phyloP scores from a whole-genome alignment of 2,797 vertebrate species.

The Amblyraja radiata region DNA sequence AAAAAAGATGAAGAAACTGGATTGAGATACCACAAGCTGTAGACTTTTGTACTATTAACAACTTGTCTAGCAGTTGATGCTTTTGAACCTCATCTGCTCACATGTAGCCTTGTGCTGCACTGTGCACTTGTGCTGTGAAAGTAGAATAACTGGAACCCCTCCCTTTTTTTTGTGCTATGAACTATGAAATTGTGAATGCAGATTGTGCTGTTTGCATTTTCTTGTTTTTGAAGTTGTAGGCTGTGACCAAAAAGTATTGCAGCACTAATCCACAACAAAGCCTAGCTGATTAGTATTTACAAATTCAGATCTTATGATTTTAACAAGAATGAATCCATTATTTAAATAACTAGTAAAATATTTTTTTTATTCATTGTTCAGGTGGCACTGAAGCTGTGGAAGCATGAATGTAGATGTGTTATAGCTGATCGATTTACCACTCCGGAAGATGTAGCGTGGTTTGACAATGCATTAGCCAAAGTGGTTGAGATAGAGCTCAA shows the following conservation, averaged over 20 bases:
- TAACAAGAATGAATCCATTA: not conserved
- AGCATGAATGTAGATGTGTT: slow-evolving; percentile 87
- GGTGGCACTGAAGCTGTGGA: slow-evolving; percentile 80
- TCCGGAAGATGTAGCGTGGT: slow-evolving; percentile 76
- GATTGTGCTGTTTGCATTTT: not conserved
- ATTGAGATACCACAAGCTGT: not conserved
- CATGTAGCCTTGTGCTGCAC: not conserved
- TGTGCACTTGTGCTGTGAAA: not conserved
- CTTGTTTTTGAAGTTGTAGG: not conserved
- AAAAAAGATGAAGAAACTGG: not conserved
- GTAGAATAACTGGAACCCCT: not conserved
- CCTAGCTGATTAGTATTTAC: not conserved
- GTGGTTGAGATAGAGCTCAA: slow-evolving; percentile 67
- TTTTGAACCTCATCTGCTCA: not conserved
- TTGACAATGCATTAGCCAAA: slow-evolving; percentile 64
- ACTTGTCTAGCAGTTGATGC: not conserved
- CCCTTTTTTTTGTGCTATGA: not conserved
- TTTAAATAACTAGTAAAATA: slow-evolving; percentile 15
- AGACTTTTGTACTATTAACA: not conserved
- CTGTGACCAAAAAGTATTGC: not conserved
- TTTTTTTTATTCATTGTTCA: slow-evolving; percentile 45
- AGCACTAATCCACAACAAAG: not conserved
- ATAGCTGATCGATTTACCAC: slow-evolving; percentile 86
- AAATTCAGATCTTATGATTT: not conserved
- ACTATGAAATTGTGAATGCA: not conserved